These are phyloP conservation scores for Galaxea fascicularis DNA, from an alignment of 92 coral and sea anemone species.

Conservation along the genomic window DNA sequence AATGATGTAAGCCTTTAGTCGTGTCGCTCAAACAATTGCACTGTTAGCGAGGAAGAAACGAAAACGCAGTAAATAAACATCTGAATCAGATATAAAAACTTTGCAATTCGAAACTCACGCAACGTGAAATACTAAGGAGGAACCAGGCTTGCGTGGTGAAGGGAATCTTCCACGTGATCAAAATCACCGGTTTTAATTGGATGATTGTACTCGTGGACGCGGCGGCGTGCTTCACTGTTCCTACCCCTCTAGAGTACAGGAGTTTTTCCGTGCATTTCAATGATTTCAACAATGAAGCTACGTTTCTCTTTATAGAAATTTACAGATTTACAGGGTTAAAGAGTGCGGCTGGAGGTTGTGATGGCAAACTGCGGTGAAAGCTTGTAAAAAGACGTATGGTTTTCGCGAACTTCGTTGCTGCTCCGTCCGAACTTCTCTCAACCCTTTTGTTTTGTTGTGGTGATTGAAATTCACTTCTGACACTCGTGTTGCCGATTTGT, in stretches of 20 bases:
- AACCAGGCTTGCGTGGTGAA: slow-evolving; percentile 42
- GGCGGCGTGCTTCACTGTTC: slow-evolving; percentile 74
- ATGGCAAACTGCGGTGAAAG: slow-evolving; percentile 36
- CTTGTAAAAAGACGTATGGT: slow-evolving; percentile 49
- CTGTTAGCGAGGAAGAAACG: background rate
- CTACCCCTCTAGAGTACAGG: slow-evolving; percentile 89
- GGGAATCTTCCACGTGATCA: slow-evolving; percentile 59
- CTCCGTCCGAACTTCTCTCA: slow-evolving; percentile 46
- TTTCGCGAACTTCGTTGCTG: slow-evolving; percentile 29
- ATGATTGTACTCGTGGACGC: slow-evolving; percentile 46
- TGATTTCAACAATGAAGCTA: slow-evolving; percentile 79
- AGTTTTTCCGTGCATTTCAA: slow-evolving; percentile 77
- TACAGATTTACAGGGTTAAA: slow-evolving; percentile 52
- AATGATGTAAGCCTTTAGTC: background rate
- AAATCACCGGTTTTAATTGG: slow-evolving; percentile 49
- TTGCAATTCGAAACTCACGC: slow-evolving; percentile 3
- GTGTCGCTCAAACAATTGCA: background rate
- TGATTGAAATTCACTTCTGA: slow-evolving; percentile 76
- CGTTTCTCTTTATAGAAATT: slow-evolving; percentile 51
- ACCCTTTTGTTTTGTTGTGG: slow-evolving; percentile 89
- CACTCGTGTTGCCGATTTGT: slow-evolving; percentile 44
- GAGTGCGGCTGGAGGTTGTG: slow-evolving; percentile 61
- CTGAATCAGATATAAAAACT: background rate
- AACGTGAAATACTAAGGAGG: background rate
- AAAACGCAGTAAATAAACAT: background rate